Base-by-base conservation (phyloP, 2,797 vertebrate genomes). In the Pteronotus mesoamericanus region DNA sequence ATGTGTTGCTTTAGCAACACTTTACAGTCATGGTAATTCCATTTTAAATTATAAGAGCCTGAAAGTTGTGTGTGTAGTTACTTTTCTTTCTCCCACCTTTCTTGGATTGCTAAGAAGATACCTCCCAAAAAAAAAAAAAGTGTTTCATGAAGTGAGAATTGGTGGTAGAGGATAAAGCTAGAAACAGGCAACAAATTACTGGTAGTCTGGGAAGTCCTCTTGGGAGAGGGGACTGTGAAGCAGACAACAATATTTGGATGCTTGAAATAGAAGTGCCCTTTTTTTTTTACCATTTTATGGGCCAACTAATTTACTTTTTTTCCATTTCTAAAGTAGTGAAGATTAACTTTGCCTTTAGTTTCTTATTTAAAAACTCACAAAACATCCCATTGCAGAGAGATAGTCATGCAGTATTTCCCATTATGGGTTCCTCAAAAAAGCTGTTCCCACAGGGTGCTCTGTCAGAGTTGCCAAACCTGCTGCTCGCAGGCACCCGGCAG, bases 71-170 rank as follows among this genome's bases (percentile, higher is more conserved):
- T 48, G 6, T 89, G 12, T 46, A 82, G 53, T 80, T 94, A 77
- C 89, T 89, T 89, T 95, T 80, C 24, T 89, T 94, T 89, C 90
- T 19, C 19, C 37, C 34, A 61, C 15, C 24, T 95, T 85, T n/a
- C 53, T 90, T 92, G 57, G 61, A 83, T 94, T 91, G 51, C 57
- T 83, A 89, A 74, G 29, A 96, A 77, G 46, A 86, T 83, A 34
- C 5, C 42, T 83, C 32, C 34, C 89, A 39, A 9, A 82, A 15
- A 9, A 48, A 34, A 68, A 53, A 46, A 37, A 61, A 46, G 6
- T 80, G 26, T 78, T 57, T 93, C 48, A n/a, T 0, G 51, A 51
- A 91, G 29, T 91, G 44, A 89, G 11, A 85, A 32, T 46, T 71
- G n/a, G 3, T 12, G 3, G 39, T 83, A 9, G 32, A 42, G n/a